Evolutionary conservation across 1,140 invertebrate genomes (phyloP), one percentile per base, ranked within the genome.

Genomic region (Zelostemma sp.): DNA sequence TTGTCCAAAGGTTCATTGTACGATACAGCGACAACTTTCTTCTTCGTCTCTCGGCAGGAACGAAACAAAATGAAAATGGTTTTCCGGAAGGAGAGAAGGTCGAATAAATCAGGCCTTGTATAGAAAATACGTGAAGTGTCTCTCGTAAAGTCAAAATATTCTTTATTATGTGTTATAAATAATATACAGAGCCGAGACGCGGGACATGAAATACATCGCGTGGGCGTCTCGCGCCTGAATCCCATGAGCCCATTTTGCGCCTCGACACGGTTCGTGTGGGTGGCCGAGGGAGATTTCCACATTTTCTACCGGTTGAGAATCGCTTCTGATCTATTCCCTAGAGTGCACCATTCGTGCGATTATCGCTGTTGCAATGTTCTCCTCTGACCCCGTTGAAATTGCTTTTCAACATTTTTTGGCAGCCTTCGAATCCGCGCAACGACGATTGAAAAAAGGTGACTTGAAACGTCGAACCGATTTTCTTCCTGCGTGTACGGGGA

Each of bases 81-180:
- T n/a, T n/a, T n/a, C n/a, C n/a, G n/a, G n/a, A n/a, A n/a, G n/a
- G n/a, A n/a, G n/a, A n/a, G n/a, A n/a, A n/a, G 21, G 21, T 25
- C 21, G 40, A 51, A 72, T 72, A 67, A 72, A 72, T 67, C 64
- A 72, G 50, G 35, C 25, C 21, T 57, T 21, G 58, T 49, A 46
- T 28, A 48, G 56, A 41, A 70, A 62, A 66, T 56, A 55, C 62
- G 48, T 21, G 17, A 35, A 56, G 53, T 59, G 50, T 45, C 48
- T 59, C 68, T 71, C 59, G 41, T 71, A 71, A 66, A 71, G 19
- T 62, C 62, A 49, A 58, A 66, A 66, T 66, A 65, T 71, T 62
- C 68, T 71, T 71, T 71, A 71, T 71, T 53, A 71, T 49, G 68
- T 71, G 58, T 71, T 71, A 71, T 71, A 71, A 71, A 71, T 71